Base-by-base conservation (phyloP, 2,888 invertebrate genomes). In the Eristalinus aeneus region DNA sequence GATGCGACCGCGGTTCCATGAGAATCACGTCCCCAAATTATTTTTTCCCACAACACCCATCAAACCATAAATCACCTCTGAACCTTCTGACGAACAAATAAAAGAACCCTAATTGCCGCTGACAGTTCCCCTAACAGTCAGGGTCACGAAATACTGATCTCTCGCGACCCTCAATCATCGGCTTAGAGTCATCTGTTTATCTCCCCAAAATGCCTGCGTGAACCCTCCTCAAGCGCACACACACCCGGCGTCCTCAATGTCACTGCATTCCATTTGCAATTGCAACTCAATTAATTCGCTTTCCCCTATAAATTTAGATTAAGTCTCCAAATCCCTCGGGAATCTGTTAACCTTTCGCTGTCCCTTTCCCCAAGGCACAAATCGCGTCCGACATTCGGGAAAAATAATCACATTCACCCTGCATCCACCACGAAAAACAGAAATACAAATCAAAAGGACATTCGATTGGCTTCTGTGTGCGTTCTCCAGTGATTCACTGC, bases 371-470 rank as follows among this genome's bases (percentile, higher is more conserved):
- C 67, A 69, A 65, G 64, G 68, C 63, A 9, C 31, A 4, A 68
- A 53, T 53, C 83, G 12, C 46, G 5, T 22, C 32, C 54, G 16
- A 16, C 54, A 54, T 36, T 34, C 65, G 61, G 56, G 56, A 32
- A 16, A 10, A 61, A 54, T 75, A 84, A 79, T 84, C 79, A 79
- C 46, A 64, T 75, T n/a, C 56, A 54, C 11, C 71, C n/a, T 46
- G 5, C 68, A 36, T n/a, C 67, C 36, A 60, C 36, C 46, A 54
- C 64, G 63, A 36, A 60, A 46, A 39, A 54, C 31, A 46, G 63
- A 58, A 34, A 34, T 6, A 32, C 76, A 80, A 85, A 80, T 85
- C 76, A 85, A 85, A 85, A 80, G 73, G 85, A 77, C 85, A 85
- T 85, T 85, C 85, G 76, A 84, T 85, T 80, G 85, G 85, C 85